These are phyloP conservation scores for Phortica okadai DNA, from an alignment of 2,888 invertebrate genomes.

Conservation along the genomic window DNA sequence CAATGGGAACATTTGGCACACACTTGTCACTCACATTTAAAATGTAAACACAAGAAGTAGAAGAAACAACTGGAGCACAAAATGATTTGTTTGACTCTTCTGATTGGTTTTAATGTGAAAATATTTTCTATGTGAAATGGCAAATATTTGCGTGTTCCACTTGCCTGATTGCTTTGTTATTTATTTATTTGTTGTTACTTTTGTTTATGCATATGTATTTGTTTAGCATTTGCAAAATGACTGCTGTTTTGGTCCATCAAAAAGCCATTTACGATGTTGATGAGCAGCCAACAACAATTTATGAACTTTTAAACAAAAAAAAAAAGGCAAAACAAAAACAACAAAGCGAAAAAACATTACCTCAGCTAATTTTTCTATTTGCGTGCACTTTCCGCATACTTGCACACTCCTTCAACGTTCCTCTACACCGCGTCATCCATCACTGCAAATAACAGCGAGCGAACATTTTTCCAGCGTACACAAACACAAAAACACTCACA, in stretches of 20 bases:
- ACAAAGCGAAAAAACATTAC: not conserved
- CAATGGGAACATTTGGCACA: not conserved
- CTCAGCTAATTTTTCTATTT: slow-evolving; percentile 21
- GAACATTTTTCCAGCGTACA: not conserved
- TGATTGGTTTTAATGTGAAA: not conserved
- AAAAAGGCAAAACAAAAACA: not conserved
- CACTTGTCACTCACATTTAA: slow-evolving; percentile 8
- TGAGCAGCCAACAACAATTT: slow-evolving; percentile 21
- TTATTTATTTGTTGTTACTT: not conserved
- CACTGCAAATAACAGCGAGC: not conserved
- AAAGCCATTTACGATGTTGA: slow-evolving; percentile 49
- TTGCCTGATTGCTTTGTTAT: slow-evolving; percentile 40
- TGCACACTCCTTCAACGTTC: not conserved
- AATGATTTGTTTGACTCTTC: not conserved
- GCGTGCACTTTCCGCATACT: not conserved
- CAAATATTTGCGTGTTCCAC: slow-evolving; percentile 42
- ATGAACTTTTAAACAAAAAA: slow-evolving; percentile 4
- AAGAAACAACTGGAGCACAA: slow-evolving; percentile 5
- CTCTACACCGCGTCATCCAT: not conserved
- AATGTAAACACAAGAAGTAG: not conserved
- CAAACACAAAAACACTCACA: not conserved
- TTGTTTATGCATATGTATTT: slow-evolving; percentile 36
- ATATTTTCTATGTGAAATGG: not conserved
- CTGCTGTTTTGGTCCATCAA: slow-evolving; percentile 47
- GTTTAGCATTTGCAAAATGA: slow-evolving; percentile 40